Base-by-base conservation (phyloP, 2,888 invertebrate species). In the Dendrolimus pini region DNA sequence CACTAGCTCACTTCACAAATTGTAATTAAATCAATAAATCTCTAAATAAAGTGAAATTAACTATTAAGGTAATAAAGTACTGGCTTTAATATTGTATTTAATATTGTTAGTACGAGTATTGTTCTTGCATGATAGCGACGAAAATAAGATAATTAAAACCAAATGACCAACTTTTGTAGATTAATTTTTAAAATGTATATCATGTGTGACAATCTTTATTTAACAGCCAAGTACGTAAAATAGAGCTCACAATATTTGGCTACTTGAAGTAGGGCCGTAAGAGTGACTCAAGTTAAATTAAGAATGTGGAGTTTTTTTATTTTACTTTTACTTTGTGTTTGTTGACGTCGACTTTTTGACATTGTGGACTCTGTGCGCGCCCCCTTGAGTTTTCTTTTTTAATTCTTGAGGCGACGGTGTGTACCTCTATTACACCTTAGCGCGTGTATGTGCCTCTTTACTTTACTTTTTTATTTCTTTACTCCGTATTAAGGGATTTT, bases 281-380 rank as follows among this genome's bases (percentile, higher is more conserved):
- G 83, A 88, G 85, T 84, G 88, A 87, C 88, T 89, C 88, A 89
- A 89, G 89, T 89, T 90, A 89, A 89, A 90, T 90, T 90, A 90
- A 90, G 90, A 90, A 90, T 90, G 88, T 89, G 87, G 83, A 88
- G 83, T 81, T 85, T 79, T 77, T 77, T 69, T 72, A 73, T 74
- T 77, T 78, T 72, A 56, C 58, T 62, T 74, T 70, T 69, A 70
- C 74, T 76, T 78, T 85, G 84, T 88, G 89, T 89, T 89, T 89
- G 89, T 89, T 83, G 87, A 84, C 80, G 76, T 77, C 75, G 85
- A 85, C 85, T 89, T 89, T 86, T 84, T 87, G 89, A 90, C 89
- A 89, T 89, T 88, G 88, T 88, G 77, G 85, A 87, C 80, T 84
- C 83, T 84, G 83, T 72, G 77, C 58, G 64, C 74, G 74, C 77